Evolutionary conservation across 2,797 vertebrate species (phyloP), one percentile per base, ranked within the genome.

Genomic region (Glyptemys insculpta): DNA sequence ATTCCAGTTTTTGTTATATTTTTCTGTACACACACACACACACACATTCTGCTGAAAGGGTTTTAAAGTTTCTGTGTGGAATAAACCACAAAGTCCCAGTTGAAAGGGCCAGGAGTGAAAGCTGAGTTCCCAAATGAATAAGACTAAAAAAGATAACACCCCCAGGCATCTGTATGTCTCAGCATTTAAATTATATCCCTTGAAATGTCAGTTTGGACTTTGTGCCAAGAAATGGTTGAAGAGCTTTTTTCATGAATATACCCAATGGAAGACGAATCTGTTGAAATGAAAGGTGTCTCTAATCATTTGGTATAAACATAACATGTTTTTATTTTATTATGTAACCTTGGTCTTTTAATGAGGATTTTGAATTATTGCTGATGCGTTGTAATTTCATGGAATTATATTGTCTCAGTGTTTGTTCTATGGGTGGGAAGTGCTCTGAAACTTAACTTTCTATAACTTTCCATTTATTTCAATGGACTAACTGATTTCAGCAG

Each of bases 111-210:
- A 95, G 93, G 95, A 98, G 97, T 97, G 97, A 98, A 98, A 97
- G 98, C 98, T 49, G 96, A 96, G 97, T 80, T 98, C 98, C 98
- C 98, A 98, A 96, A 96, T 96, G 98, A 98, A 96, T 98, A 89
- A 95, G 96, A 98, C 96, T 97, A 96, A 98, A 98, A 98, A 98
- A 97, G 98, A 98, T 97, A 98, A 98, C 96, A 98, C 97, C 98
- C 98, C 91, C 97, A 98, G 98, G 98, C 98, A 98, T 98, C 98
- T 98, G 96, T 97, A 91, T 98, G 97, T 98, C 98, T 98, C 98
- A 94, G 98, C 98, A 98, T 98, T 98, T 98, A 98, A 98, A 98
- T 98, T 97, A 98, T 97, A 98, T 97, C 97, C 96, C 98, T 98
- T 98, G 98, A 98, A 98, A 98, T 98, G 98, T 90, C 97, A 97